Evolutionary conservation across 2,797 vertebrate species (phyloP).

Genomic region (Falco naumanni): DNA sequence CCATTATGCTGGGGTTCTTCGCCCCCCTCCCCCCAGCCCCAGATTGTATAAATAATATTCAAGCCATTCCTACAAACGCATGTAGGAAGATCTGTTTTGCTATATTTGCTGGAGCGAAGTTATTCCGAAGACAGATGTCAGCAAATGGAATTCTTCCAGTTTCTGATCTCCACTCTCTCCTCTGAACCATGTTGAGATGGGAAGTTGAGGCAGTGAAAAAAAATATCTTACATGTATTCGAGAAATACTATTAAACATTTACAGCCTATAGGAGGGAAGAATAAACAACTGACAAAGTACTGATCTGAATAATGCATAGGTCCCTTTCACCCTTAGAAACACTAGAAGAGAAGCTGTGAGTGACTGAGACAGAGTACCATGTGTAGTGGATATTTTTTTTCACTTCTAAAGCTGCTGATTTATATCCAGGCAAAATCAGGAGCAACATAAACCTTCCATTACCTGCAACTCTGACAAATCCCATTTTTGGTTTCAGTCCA

Average conservation of each 20-base stretch:
- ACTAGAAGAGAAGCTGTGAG: background rate
- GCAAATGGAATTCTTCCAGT: background rate
- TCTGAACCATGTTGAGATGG: background rate
- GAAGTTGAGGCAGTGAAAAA: background rate
- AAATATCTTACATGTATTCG: background rate
- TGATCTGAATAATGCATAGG: background rate
- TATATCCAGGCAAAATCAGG: background rate
- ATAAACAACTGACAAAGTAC: background rate
- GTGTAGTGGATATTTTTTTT: background rate
- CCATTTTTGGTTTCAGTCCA: background rate
- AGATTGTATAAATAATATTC: background rate
- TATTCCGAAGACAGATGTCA: background rate
- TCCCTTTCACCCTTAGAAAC: background rate
- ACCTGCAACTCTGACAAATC: background rate
- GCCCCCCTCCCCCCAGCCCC: rapidly evolving
- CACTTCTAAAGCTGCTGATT: background rate
- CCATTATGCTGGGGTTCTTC: background rate
- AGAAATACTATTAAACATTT: background rate
- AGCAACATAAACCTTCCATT: background rate
- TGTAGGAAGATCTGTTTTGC: background rate
- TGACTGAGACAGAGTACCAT: background rate
- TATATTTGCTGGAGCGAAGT: background rate
- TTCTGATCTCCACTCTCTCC: background rate
- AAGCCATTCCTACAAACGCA: background rate
- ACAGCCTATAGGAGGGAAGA: background rate